phyloP scores from a whole-genome alignment of 1,140 invertebrate species.

The Caerostris extrusa region DNA sequence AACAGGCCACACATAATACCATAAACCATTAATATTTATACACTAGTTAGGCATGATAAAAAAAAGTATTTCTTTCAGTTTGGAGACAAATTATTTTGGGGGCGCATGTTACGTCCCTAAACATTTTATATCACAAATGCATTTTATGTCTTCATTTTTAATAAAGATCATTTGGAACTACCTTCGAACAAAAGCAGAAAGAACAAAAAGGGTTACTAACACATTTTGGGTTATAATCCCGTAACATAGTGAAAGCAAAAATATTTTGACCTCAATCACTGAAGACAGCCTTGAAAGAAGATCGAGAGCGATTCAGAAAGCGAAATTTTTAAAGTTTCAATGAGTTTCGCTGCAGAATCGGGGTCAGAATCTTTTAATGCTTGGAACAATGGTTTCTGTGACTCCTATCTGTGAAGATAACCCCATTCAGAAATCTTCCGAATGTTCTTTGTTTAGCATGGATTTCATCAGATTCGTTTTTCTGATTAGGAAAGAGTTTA shows the following conservation, averaged over 20 bases:
- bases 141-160: too few species aligned
- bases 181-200: background rate
- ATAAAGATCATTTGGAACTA: too few species aligned
- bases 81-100: too few species aligned
- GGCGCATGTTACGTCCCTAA: too few species aligned
- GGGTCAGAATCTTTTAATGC: constrained; percentile 56
- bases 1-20: too few species aligned
- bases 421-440: constrained; percentile 64
- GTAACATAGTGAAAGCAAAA: background rate
- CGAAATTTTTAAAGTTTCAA: constrained; percentile 36
- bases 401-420: constrained; percentile 51
- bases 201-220: background rate
- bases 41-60: too few species aligned
- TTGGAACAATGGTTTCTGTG: constrained; percentile 48
- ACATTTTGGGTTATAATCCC: background rate
- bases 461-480: constrained; percentile 41
- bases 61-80: too few species aligned
- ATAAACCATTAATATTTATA: too few species aligned
- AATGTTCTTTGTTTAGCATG: constrained; percentile 54
- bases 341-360: background rate
- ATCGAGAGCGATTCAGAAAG: constrained; percentile 48
- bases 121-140: too few species aligned
- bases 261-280: constrained; percentile 61
- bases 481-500: constrained; percentile 54
- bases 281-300: constrained; percentile 55